phyloP scores from a whole-genome alignment of 2,797 vertebrate species.

The Scarus forsteni region DNA sequence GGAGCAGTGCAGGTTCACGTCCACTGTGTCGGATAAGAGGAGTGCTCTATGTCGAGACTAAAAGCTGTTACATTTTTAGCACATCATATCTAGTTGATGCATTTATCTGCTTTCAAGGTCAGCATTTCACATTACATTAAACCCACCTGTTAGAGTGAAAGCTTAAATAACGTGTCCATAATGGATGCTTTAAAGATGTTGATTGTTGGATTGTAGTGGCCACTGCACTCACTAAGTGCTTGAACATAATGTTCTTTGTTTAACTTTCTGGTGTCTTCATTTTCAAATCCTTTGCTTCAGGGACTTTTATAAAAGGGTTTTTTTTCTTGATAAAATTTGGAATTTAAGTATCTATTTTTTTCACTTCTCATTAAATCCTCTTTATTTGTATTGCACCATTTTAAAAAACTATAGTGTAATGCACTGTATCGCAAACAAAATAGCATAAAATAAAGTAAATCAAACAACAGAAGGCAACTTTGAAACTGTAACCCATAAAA shows the following conservation, averaged over 20 bases:
- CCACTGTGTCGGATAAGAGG: conserved; percentile 68
- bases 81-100: conserved; percentile 48
- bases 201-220: conserved; percentile 12
- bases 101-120: conserved; percentile 67
- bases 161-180: conserved; percentile 53
- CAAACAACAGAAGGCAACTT: too few species aligned
- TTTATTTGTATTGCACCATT: too few species aligned
- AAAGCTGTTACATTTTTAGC: conserved; percentile 66
- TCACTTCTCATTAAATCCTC: too few species aligned
- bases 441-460: too few species aligned
- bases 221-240: conserved; percentile 30
- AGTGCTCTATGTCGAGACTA: conserved; percentile 62
- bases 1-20: conserved; percentile 73
- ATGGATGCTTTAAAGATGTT: conserved; percentile 43
- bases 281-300: too few species aligned
- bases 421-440: too few species aligned
- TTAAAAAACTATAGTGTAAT: too few species aligned
- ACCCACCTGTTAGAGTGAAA: conserved; percentile 43
- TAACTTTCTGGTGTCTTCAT: background rate
- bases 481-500: too few species aligned
- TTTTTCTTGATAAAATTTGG: too few species aligned
- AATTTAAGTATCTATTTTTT: too few species aligned
- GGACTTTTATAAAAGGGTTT: too few species aligned
- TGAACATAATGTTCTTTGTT: conserved; percentile 18
- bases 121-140: conserved; percentile 47